A percentile compares a stretch with the other conserved stretches of the same genome.
phyloP scores from a whole-genome alignment of 1,140 invertebrate genomes.

The Habropoda laboriosa region DNA sequence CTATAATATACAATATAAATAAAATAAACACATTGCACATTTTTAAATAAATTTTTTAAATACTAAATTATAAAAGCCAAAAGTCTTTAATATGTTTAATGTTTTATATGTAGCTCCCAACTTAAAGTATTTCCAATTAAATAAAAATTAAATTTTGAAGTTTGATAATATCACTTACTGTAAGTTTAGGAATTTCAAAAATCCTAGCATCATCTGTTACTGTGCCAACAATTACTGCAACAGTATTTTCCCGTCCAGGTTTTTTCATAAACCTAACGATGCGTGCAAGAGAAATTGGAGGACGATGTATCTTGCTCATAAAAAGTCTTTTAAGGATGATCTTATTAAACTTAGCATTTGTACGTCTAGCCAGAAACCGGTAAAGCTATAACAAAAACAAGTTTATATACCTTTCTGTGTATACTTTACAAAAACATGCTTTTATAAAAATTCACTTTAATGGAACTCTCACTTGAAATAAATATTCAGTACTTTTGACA shows the following conservation, averaged over 20 bases:
- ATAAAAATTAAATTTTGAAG: not conserved
- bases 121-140: not conserved
- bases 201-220: slow-evolving; percentile 98
- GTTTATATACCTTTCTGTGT: slow-evolving; percentile 18
- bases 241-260: slow-evolving; percentile 91
- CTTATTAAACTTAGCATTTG: slow-evolving; percentile 97
- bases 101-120: too few species aligned
- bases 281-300: slow-evolving; percentile 95
- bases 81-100: too few species aligned
- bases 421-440: not conserved
- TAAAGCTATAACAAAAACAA: slow-evolving; percentile 90
- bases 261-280: slow-evolving; percentile 94
- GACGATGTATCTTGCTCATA: slow-evolving; percentile 97
- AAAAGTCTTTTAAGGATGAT: slow-evolving; percentile 97
- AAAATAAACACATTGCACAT: slow-evolving; percentile 18
- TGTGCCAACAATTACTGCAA: slow-evolving; percentile 96
- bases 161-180: slow-evolving; percentile 81
- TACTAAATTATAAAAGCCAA: too few species aligned
- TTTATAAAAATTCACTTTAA: not conserved
- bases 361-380: slow-evolving; percentile 97
- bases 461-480: too few species aligned
- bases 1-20: slow-evolving; percentile 77
- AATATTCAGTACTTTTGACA: too few species aligned
- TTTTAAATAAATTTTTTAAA: slow-evolving; percentile 19
- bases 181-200: slow-evolving; percentile 95